phyloP scores from a whole-genome alignment of 2,113 vertebrate species.

The Phyllopteryx taeniolatus region DNA sequence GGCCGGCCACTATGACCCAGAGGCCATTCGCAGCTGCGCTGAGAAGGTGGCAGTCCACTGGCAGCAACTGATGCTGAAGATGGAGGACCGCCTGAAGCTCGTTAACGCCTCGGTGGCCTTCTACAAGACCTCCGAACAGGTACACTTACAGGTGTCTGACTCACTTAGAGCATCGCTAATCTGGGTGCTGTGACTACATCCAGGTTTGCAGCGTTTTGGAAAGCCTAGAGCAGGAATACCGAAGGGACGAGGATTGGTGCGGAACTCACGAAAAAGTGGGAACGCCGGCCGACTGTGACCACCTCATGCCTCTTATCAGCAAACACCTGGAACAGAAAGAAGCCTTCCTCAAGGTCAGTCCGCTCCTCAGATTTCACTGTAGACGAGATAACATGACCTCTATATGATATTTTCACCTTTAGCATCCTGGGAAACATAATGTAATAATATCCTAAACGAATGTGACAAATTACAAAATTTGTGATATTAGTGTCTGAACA shows the following conservation, averaged over 20 bases:
- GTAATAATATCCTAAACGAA: neutral
- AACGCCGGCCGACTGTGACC: conserved; percentile 83
- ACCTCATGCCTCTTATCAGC: conserved; percentile 93
- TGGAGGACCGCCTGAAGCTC: conserved; percentile 97
- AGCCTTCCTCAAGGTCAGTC: conserved; percentile 82
- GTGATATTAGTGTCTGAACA: no score
- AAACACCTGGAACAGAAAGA: conserved; percentile 99
- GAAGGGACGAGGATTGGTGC: conserved; percentile 96
- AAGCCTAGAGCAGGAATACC: conserved; percentile 95
- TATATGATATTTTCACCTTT: neutral
- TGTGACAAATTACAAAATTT: neutral
- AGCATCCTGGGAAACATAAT: neutral
- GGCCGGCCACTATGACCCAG: conserved; percentile 90
- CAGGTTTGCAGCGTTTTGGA: conserved; percentile 96
- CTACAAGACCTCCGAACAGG: conserved; percentile 99
- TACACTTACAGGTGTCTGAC: conserved; percentile 28
- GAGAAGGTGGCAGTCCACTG: conserved; percentile 97
- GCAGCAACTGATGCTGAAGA: conserved; percentile 99
- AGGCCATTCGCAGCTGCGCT: conserved; percentile 88
- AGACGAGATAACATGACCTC: neutral
- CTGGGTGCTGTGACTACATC: neutral
- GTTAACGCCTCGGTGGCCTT: conserved; percentile 97
- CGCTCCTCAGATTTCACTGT: neutral
- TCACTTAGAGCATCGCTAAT: neutral
- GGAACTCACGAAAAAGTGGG: conserved; percentile 93